phyloP scores from a whole-genome alignment of 2,113 vertebrate species.

The Tenebrosternarchus preto region DNA sequence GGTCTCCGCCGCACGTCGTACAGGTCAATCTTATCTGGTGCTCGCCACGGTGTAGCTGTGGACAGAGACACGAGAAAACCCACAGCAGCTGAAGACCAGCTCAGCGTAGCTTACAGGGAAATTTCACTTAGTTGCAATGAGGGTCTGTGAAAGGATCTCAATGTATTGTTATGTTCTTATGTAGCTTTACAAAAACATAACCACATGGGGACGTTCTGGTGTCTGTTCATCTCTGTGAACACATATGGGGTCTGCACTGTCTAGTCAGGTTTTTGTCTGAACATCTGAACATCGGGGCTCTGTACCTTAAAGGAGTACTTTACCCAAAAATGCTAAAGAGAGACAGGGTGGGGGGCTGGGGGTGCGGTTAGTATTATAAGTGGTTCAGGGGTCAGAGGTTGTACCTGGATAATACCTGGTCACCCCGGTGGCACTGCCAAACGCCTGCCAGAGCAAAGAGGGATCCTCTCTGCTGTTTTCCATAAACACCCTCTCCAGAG shows the following conservation, averaged over 20 bases:
- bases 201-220: too few relatives aligned
- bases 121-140: not conserved
- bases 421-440: constrained; percentile 94
- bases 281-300: too few relatives aligned
- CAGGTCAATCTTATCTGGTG: constrained; percentile 95
- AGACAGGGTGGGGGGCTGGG: too few relatives aligned
- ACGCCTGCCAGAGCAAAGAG: constrained; percentile 94
- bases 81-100: not conserved
- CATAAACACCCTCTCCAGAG: constrained; percentile 91
- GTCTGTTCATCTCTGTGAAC: too few relatives aligned
- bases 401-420: constrained; percentile 96
- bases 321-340: too few relatives aligned
- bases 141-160: not conserved
- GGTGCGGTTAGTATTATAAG: too few relatives aligned
- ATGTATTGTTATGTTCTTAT: too few relatives aligned
- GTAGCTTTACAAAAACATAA: too few relatives aligned
- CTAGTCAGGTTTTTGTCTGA: too few relatives aligned
- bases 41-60: constrained; percentile 91
- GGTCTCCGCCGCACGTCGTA: constrained; percentile 95
- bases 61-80: not conserved
- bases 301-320: too few relatives aligned
- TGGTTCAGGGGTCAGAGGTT: not conserved
- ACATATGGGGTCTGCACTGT: too few relatives aligned
- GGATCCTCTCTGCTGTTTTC: constrained; percentile 92
- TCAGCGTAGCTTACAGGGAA: not conserved